Evolutionary conservation across 2,797 vertebrate genomes (phyloP), one percentile per base, ranked within the genome.

Genomic region (Microctenopoma stevenorrisi): DNA sequence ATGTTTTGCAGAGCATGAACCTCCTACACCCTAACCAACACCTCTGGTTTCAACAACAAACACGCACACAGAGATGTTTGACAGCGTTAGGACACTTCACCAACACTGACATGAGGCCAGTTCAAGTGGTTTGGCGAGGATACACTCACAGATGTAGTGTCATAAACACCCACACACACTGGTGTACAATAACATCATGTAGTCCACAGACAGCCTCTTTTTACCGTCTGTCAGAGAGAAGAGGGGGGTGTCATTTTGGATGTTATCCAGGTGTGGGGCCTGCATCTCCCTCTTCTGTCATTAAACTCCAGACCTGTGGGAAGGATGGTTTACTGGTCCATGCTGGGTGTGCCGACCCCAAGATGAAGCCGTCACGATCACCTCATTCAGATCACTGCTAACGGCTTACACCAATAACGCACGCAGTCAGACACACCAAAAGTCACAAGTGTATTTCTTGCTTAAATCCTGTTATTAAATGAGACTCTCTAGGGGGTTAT

Each of bases 261-360:
- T 69, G 57, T 28, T 22, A 64, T 83, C 87, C 86, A 88, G 82
- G 82, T 82, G 76, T 43, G 54, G 57, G 63, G 67, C 53, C 54
- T 13, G 58, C 50, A 48, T 50, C 62, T 85, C 79, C 79, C 78
- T 35, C 51, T 48, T 54, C 71, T 68, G 66, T 64, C 78, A 56
- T 89, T 78, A 86, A 85, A 83, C 48, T 8, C 7, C 13, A 0
- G 2, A 53, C 59, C 46, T 44, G 68, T 74, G 72, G 78, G 74
- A 74, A 68, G 57, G 72, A 56, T 13, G 14, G 60, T 87, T 88
- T 79, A 85, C 75, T 67, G 73, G 78, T 51, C 70, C 80, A 64
- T 8, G 10, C 64, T 81, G 63, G 76, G 74, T 4, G 53, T 6
- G 7, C 49, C 56, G 76, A 81, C 79, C 79, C 50, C 22, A 2